Percentiles rank a stretch among this genome's conserved stretches.
Conservation (phyloP, 2,113 vertebrate genomes). For the Elgaria multicarinata region DNA sequence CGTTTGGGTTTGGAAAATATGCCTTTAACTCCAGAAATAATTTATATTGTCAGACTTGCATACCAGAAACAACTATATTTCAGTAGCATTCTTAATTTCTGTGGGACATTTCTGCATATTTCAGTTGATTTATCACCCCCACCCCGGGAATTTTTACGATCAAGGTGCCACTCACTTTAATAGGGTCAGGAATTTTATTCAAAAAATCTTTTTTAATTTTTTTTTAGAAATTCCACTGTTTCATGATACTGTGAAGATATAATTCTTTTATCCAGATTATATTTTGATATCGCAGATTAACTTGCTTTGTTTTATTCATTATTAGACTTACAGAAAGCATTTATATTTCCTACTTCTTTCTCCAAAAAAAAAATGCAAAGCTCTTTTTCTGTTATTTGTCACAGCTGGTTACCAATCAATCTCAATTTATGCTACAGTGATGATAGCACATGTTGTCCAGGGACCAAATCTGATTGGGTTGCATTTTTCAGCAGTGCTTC, state of each 20-base stretch:
- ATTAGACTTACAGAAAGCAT: conserved; percentile 76
- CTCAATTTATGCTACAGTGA: conserved; percentile 82
- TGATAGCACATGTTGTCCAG: conserved; percentile 80
- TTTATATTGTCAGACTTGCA: not conserved
- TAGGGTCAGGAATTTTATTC: not conserved
- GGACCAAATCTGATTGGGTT: conserved; percentile 82
- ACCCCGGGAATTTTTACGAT: not conserved
- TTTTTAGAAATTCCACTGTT: conserved; percentile 19
- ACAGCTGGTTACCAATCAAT: conserved; percentile 84
- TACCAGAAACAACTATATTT: not conserved
- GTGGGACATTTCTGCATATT: not conserved
- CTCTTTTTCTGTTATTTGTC: conserved; percentile 76
- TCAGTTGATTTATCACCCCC: not conserved
- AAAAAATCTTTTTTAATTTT: conserved; percentile 39
- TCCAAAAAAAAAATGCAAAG: conserved; percentile 62
- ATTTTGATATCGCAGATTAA: conserved; percentile 66
- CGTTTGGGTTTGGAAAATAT: not conserved
- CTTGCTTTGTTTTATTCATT: conserved; percentile 71
- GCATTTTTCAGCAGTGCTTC: conserved; percentile 81
- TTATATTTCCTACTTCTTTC: conserved; percentile 64
- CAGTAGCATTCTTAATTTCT: not conserved
- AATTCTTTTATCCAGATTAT: conserved; percentile 52
- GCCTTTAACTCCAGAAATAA: not conserved
- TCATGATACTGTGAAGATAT: conserved; percentile 38
- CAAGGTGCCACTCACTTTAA: not conserved